These are phyloP conservation scores for Corydoras maculifer DNA, from an alignment of 2,113 vertebrate genomes.

Conservation along the genomic window DNA sequence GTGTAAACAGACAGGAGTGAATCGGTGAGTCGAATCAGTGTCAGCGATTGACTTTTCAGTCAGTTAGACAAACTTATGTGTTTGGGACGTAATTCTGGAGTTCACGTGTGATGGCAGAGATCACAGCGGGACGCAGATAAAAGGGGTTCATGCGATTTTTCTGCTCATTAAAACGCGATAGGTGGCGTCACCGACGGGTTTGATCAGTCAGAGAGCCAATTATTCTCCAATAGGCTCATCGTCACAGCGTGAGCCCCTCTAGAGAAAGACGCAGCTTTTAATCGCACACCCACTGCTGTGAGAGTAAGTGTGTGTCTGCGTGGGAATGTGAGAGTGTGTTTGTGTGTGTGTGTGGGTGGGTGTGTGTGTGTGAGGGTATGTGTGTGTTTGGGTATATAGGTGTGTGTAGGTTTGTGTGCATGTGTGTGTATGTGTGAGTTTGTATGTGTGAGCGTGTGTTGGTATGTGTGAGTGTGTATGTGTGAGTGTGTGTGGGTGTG, in stretches of 20 bases:
- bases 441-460: no score
- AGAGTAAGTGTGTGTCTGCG: constrained; percentile 2
- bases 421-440: no score
- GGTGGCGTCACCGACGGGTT: constrained; percentile 14
- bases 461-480: no score
- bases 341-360: no score
- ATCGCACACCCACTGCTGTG: constrained; percentile 25
- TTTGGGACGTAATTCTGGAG: not conserved
- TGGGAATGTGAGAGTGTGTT: not conserved
- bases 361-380: no score
- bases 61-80: not conserved
- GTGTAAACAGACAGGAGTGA: no score
- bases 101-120: not conserved
- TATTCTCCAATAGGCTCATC: constrained; percentile 20
- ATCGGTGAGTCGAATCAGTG: no score
- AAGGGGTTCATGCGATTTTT: constrained; percentile 15
- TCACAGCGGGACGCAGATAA: not conserved
- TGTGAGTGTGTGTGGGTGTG: no score
- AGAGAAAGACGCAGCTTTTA: constrained; percentile 24
- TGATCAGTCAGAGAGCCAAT: constrained; percentile 33
- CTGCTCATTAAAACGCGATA: constrained; percentile 37
- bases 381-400: no score
- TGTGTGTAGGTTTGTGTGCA: no score
- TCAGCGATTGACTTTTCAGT: no score
- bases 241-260: constrained; percentile 27